Base-by-base conservation (phyloP, 2,113 vertebrate species). In the Phaethon lepturus region DNA sequence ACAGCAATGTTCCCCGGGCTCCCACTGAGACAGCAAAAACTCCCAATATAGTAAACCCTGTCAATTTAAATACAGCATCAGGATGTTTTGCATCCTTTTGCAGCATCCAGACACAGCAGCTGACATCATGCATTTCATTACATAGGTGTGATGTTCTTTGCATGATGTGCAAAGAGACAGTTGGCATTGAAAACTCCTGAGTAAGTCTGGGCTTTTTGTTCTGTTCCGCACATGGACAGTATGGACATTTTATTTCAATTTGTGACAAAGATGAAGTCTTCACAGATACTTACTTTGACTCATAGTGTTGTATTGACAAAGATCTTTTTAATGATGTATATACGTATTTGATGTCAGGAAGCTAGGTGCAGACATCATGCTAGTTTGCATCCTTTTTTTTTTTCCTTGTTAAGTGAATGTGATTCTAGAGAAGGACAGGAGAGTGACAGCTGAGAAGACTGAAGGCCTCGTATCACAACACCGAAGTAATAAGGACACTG, bases 31-130 rank as follows among this genome's bases (percentile, higher is more conserved):
- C 52, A 91, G 94, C 80, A 88, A 69, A 95, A 94, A 4, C 31
- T 97, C 93, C 88, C 80, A 92, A 93, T 97, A 92, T 96, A 97
- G 97, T 90, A 97, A 93, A 73, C 35, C 38, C 63, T 94, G 96
- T 96, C 97, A 97, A 90, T 96, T 97, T 94, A 93, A 93, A 95
- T 98, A 93, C 19, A 7, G 72, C 67, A 88, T 76, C 42, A 69
- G 80, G 55, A 73, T 94, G 47, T 86, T 97, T 93, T 96, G 38
- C 79, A 87, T 96, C 49, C 49, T 84, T 96, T 67, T 91, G 74
- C 80, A 80, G 81, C 90, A 91, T 84, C 83, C 69, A 93, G 93
- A 81, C 86, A 81, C 53, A 95, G 94, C 90, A 93, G 73, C 95
- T 97, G 96, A 97, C 93, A 96, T 82, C 22, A n/a, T 69, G 86